Percentiles rank a stretch among this genome's conserved stretches.
Conservation (phyloP, 2,113 vertebrate species). For the Amphilophus citrinellus region DNA sequence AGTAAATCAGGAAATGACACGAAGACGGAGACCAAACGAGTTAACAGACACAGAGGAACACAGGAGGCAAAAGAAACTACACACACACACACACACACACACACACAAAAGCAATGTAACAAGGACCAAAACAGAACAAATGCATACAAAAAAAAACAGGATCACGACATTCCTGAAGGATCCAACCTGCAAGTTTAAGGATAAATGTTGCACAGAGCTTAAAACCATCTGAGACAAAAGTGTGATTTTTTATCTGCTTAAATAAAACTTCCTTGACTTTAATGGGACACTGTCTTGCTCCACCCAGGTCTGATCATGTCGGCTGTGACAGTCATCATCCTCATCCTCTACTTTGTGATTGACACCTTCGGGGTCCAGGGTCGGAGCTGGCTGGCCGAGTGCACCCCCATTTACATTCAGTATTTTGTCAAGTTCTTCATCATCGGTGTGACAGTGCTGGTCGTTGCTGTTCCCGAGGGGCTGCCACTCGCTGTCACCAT, state of each 20-base stretch:
- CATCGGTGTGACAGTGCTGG: constrained; percentile 95
- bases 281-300: background rate
- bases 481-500: constrained; percentile 96
- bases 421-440: constrained; percentile 99
- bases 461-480: constrained; percentile 96
- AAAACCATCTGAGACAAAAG: background rate
- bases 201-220: background rate
- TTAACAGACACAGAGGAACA: background rate
- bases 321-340: constrained; percentile 91
- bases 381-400: constrained; percentile 87
- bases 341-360: constrained; percentile 95
- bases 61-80: background rate
- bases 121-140: no score
- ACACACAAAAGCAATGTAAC: background rate
- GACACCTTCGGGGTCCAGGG: constrained; percentile 89
- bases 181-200: background rate
- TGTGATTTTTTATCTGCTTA: background rate
- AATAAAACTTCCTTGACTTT: background rate
- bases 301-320: constrained; percentile 94
- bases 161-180: background rate
- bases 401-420: constrained; percentile 96
- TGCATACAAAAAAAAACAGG: no score
- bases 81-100: background rate
- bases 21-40: background rate
- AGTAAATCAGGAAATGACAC: background rate